Percentiles rank a stretch among this genome's conserved stretches.
Conservation (phyloP, 2,113 vertebrate species). For the Probosciger aterrimus region DNA sequence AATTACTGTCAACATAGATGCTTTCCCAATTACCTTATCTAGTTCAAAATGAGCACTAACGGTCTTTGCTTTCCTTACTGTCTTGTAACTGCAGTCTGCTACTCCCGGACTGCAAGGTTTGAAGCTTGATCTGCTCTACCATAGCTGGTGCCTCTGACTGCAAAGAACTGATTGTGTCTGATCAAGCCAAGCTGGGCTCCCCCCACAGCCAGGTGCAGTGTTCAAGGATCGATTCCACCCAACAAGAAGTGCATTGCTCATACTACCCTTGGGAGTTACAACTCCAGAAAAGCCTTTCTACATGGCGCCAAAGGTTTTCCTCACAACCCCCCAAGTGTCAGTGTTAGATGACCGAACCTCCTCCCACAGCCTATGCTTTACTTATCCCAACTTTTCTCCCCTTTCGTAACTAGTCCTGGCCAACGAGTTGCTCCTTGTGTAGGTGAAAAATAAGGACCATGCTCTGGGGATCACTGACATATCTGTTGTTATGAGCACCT, state of each 20-base stretch:
- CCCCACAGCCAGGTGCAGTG: too few species aligned
- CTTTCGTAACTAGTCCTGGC: neutral
- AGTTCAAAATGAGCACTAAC: neutral
- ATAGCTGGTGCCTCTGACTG: fast-evolving
- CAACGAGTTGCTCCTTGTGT: neutral
- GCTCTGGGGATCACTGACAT: neutral
- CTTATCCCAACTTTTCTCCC: neutral
- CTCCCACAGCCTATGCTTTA: neutral
- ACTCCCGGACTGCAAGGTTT: neutral
- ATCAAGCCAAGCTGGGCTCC: neutral
- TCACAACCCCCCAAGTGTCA: neutral
- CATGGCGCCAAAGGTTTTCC: fast-evolving
- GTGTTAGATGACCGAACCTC: neutral
- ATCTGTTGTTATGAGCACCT: neutral
- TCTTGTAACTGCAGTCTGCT: neutral
- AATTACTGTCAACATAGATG: neutral
- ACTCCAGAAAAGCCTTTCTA: neutral
- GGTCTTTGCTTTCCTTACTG: neutral
- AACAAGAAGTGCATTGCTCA: neutral
- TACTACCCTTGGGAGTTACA: neutral
- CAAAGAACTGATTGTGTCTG: neutral
- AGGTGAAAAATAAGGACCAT: neutral
- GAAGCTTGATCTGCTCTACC: neutral
- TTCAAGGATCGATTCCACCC: neutral
- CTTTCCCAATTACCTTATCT: neutral